A percentile compares a stretch with the other conserved stretches of the same genome.
phyloP scores from a whole-genome alignment of 2,113 vertebrate species.

The Prionailurus viverrinus region DNA sequence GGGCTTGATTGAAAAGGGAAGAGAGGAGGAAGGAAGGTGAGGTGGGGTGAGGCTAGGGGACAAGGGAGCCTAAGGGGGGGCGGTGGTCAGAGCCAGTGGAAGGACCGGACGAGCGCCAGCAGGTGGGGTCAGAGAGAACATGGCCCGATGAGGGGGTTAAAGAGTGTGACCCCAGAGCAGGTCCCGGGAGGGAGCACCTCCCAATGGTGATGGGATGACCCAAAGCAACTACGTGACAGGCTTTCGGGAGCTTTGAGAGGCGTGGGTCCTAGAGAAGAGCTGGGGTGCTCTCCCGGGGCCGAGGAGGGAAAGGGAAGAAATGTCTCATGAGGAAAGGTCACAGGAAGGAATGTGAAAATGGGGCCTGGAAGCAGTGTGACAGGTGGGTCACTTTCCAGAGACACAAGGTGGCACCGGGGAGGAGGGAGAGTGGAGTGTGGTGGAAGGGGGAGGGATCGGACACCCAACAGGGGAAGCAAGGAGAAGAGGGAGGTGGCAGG shows the following conservation, averaged over 20 bases:
- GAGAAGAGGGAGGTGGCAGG: background rate
- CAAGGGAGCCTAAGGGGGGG: background rate
- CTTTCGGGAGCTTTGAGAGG: background rate
- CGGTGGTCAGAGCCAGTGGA: background rate
- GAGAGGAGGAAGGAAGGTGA: background rate
- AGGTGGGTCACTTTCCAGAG: background rate
- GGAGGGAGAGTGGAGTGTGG: background rate
- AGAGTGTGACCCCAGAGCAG: background rate
- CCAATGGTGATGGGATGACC: background rate
- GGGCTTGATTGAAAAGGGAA: background rate
- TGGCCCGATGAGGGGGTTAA: rapidly evolving
- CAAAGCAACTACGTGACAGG: background rate
- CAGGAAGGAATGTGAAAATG: background rate
- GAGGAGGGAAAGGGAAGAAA: background rate
- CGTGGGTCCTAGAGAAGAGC: background rate
- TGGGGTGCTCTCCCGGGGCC: background rate
- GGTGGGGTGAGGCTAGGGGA: background rate
- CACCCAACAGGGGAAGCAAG: no score
- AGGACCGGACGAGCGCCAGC: background rate
- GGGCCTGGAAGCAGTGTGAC: background rate
- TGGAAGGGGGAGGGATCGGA: background rate
- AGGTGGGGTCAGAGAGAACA: background rate
- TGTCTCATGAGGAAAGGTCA: background rate
- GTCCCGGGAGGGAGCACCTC: background rate
- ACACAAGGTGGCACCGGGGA: background rate